phyloP scores from a whole-genome alignment of 2,797 vertebrate species.

The Propithecus deckenii region DNA sequence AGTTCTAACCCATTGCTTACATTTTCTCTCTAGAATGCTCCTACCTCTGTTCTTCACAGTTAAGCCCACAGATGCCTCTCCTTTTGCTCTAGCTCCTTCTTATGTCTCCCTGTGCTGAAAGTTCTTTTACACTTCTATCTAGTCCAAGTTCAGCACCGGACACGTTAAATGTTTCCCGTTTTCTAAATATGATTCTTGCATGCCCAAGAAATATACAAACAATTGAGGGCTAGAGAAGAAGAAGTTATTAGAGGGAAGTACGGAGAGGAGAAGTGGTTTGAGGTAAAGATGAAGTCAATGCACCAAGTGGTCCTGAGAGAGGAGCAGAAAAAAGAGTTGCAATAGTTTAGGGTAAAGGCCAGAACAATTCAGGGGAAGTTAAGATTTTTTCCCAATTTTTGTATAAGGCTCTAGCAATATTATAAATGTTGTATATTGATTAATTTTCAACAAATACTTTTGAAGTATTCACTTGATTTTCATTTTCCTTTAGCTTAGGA shows the following conservation, averaged over 20 bases:
- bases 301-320: background rate
- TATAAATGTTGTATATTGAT: background rate
- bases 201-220: background rate
- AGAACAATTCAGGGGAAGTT: background rate
- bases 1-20: background rate
- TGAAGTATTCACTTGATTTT: background rate
- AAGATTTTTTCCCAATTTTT: background rate
- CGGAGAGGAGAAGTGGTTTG: background rate
- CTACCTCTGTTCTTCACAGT: background rate
- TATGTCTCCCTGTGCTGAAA: background rate
- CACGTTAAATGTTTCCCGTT: background rate
- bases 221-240: background rate
- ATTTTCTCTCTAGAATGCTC: background rate
- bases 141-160: background rate
- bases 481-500: background rate
- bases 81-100: background rate
- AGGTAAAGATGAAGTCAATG: background rate
- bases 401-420: background rate
- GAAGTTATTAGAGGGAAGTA: background rate
- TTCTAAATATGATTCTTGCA: background rate
- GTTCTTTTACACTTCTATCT: background rate
- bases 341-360: background rate
- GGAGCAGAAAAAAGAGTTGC: background rate
- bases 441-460: background rate
- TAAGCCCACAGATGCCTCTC: background rate